These are phyloP conservation scores for Macroramphosus scolopax DNA, from an alignment of 2,797 vertebrate species.

Conservation along the genomic window DNA sequence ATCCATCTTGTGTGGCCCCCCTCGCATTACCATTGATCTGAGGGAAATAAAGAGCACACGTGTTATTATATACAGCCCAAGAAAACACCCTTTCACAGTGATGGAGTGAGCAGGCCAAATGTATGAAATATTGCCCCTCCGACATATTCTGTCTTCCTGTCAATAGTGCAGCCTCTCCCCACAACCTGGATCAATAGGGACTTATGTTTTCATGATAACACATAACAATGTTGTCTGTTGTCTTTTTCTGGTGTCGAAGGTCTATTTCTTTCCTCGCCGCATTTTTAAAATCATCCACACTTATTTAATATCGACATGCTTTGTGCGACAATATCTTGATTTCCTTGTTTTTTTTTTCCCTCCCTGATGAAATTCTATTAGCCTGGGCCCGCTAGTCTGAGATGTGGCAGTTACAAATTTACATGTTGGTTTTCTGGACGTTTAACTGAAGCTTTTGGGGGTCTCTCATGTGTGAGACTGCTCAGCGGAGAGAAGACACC, in stretches of 20 bases:
- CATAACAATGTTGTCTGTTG: constrained; percentile 83
- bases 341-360: background rate
- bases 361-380: constrained; percentile 25
- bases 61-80: constrained; percentile 90
- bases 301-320: constrained; percentile 31
- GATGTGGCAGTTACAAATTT: constrained; percentile 80
- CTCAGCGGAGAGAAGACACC: constrained; percentile 85
- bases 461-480: constrained; percentile 87
- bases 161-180: constrained; percentile 92
- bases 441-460: constrained; percentile 82
- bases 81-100: constrained; percentile 83
- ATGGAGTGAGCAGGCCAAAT: constrained; percentile 90
- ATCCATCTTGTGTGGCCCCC: constrained; percentile 89
- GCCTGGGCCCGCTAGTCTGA: constrained; percentile 40
- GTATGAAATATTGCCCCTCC: constrained; percentile 92
- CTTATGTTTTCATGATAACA: constrained; percentile 94
- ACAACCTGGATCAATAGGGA: constrained; percentile 92
- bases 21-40: constrained; percentile 96
- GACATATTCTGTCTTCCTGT: constrained; percentile 95
- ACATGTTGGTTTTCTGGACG: constrained; percentile 81
- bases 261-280: constrained; percentile 41
- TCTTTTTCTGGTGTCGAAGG: constrained; percentile 56
- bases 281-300: constrained; percentile 36
- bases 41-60: constrained; percentile 88
- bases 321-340: constrained; percentile 2